These are phyloP conservation scores for Sebastes aleutianus DNA, from an alignment of 2,797 vertebrate species.

Conservation along the genomic window DNA sequence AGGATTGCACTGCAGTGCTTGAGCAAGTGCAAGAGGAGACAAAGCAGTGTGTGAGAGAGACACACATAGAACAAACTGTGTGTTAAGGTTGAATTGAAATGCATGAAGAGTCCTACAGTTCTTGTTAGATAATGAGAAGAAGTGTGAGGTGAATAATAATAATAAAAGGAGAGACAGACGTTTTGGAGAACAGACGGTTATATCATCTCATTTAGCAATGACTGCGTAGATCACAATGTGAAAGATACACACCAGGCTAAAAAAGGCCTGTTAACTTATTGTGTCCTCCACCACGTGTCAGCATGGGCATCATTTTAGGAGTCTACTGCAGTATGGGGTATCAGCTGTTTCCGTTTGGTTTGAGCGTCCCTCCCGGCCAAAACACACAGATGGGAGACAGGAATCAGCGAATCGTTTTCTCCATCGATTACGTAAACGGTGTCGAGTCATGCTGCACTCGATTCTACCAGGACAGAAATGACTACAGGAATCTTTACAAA, in stretches of 20 bases:
- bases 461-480: neutral
- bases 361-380: neutral
- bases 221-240: neutral
- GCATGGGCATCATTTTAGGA: neutral
- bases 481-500: neutral
- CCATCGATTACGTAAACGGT: neutral
- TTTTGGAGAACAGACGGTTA: neutral
- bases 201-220: neutral
- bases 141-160: neutral
- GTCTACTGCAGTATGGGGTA: neutral
- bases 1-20: slow-evolving; percentile 27
- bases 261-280: neutral
- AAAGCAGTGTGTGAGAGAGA: neutral
- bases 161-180: neutral
- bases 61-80: neutral
- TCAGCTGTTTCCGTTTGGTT: neutral
- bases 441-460: neutral
- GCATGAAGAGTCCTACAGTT: neutral
- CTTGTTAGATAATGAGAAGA: neutral
- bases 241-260: neutral
- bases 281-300: neutral
- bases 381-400: slow-evolving; percentile 4
- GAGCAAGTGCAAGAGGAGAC: neutral
- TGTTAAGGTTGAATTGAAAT: neutral
- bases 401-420: neutral